Evolutionary conservation across 2,113 vertebrate species (phyloP).

Genomic region (Gnathonemus longibarbis): DNA sequence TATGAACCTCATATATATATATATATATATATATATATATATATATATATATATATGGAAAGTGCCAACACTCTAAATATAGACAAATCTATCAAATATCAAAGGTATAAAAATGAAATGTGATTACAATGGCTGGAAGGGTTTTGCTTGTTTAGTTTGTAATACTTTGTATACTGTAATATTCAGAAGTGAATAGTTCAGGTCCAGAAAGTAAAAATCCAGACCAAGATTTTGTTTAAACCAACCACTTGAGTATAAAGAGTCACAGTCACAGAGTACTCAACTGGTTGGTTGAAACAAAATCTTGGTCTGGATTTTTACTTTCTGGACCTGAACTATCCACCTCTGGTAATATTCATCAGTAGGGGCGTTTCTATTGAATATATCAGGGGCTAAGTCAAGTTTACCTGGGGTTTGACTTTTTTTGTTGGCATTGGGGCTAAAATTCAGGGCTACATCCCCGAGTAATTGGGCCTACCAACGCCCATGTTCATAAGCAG

Average conservation of each 20-base stretch:
- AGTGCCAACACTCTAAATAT: constrained; percentile 43
- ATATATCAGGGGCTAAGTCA: too few relatives aligned
- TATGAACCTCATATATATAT: constrained; percentile 17
- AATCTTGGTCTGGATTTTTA: neutral
- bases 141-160: neutral
- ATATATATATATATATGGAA: constrained; percentile 15
- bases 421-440: too few relatives aligned
- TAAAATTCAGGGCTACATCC: too few relatives aligned
- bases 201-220: neutral
- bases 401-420: too few relatives aligned
- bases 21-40: neutral
- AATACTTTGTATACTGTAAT: neutral
- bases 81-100: constrained; percentile 28
- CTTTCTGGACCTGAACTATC: neutral
- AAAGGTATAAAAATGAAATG: constrained; percentile 15
- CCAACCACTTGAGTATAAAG: too few relatives aligned
- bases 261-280: neutral
- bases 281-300: neutral
- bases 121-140: neutral
- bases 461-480: too few relatives aligned
- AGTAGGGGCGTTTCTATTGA: too few relatives aligned
- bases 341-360: neutral
- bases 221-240: neutral
- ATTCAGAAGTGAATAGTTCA: neutral
- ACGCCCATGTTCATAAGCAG: neutral